Evolutionary conservation across 1,140 invertebrate genomes (phyloP).

Genomic region (Limonius californicus): DNA sequence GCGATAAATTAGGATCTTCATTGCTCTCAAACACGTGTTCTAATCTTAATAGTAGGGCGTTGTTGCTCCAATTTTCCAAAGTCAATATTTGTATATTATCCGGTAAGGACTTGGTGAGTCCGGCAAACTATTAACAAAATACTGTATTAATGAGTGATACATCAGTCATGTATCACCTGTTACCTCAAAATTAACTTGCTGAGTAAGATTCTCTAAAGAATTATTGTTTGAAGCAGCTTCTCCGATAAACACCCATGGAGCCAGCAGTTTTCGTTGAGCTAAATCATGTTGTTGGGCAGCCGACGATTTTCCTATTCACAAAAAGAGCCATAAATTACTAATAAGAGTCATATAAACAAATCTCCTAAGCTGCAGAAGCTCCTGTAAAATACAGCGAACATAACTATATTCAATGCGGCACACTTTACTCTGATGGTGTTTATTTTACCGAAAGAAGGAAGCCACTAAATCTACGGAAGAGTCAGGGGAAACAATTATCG

Average conservation of each 20-base stretch:
- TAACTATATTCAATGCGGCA: too few relatives aligned
- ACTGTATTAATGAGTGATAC: background rate
- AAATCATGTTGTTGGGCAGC: background rate
- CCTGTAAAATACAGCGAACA: too few relatives aligned
- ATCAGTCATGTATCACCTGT: background rate
- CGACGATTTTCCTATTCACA: background rate
- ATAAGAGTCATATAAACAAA: too few relatives aligned
- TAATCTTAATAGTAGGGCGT: slow-evolving; percentile 59
- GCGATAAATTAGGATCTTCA: slow-evolving; percentile 58
- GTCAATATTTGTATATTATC: slow-evolving; percentile 69
- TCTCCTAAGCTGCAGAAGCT: too few relatives aligned
- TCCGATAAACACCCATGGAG: background rate
- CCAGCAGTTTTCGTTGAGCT: background rate
- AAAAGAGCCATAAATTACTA: too few relatives aligned
- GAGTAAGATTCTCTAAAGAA: background rate
- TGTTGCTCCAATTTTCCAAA: slow-evolving; percentile 61
- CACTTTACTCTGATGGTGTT: too few relatives aligned
- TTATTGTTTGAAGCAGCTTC: background rate
- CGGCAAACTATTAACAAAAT: slow-evolving; percentile 47
- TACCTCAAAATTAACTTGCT: background rate
- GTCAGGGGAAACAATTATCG: too few relatives aligned
- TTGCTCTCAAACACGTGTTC: slow-evolving; percentile 69
- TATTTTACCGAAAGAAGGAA: too few relatives aligned
- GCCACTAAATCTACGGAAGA: too few relatives aligned
- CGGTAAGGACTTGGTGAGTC: slow-evolving; percentile 53